These are phyloP conservation scores for Polypterus senegalus DNA, from an alignment of 2,113 vertebrate species.

Conservation along the genomic window DNA sequence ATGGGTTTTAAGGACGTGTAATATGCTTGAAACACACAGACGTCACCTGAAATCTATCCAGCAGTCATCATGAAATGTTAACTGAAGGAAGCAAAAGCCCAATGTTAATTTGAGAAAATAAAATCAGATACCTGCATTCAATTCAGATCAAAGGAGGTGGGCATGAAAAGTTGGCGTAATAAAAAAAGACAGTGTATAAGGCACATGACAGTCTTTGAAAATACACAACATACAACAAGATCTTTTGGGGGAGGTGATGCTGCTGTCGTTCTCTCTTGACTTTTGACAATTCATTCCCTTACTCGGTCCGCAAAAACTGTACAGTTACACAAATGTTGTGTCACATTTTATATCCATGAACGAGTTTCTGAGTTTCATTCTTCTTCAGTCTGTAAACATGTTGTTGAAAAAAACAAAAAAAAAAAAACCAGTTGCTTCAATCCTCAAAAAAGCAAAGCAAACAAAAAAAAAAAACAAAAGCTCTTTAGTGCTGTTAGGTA, in stretches of 20 bases:
- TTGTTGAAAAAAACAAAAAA: constrained; percentile 45
- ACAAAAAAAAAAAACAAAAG: constrained; percentile 30
- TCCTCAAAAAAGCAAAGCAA: constrained; percentile 47
- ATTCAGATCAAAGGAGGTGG: background rate
- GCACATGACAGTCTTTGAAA: constrained; percentile 78
- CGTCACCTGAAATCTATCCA: too few species aligned
- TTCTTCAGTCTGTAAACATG: constrained; percentile 57
- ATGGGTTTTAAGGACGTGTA: too few species aligned
- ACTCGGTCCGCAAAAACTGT: constrained; percentile 77
- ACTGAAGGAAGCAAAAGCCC: too few species aligned
- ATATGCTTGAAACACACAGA: too few species aligned
- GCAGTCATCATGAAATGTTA: too few species aligned
- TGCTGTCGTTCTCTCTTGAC: constrained; percentile 23
- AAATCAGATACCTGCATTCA: background rate
- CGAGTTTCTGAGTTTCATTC: constrained; percentile 56
- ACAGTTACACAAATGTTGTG: constrained; percentile 95
- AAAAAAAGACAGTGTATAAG: constrained; percentile 71
- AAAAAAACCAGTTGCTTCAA: constrained; percentile 43
- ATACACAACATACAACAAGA: constrained; percentile 78
- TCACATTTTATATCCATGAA: constrained; percentile 45
- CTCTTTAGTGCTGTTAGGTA: constrained; percentile 62
- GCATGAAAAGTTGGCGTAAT: constrained; percentile 12
- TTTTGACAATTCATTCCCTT: constrained; percentile 68
- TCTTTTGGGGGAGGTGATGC: constrained; percentile 32
- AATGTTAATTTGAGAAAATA: background rate